Conservation (phyloP, 2,888 invertebrate genomes). For the Epinotia brunnichana region DNA sequence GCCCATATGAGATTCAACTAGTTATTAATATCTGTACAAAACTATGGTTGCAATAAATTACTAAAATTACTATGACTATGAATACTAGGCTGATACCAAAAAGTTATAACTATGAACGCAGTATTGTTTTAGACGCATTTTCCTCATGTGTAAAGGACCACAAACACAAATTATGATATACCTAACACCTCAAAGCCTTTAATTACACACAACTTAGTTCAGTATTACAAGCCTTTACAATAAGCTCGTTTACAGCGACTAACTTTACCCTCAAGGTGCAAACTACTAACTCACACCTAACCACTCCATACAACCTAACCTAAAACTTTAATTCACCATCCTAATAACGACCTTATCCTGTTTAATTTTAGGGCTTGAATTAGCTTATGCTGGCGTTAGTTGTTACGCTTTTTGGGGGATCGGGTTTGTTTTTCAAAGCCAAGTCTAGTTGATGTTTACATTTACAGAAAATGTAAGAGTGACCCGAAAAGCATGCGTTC, state of each 20-base stretch:
- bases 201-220: neutral
- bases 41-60: too few relatives aligned
- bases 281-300: conserved; percentile 37
- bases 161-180: neutral
- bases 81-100: too few relatives aligned
- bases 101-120: too few relatives aligned
- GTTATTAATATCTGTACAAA: too few relatives aligned
- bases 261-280: conserved; percentile 33
- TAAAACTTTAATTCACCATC: neutral
- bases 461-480: conserved; percentile 28
- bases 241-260: conserved; percentile 14
- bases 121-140: too few relatives aligned
- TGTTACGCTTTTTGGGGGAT: neutral
- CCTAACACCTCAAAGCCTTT: neutral
- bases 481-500: conserved; percentile 19
- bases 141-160: too few relatives aligned
- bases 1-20: too few relatives aligned
- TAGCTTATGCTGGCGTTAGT: neutral
- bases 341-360: neutral
- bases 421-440: conserved; percentile 25
- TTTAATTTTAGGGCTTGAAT: neutral
- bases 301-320: neutral
- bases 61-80: too few relatives aligned
- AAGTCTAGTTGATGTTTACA: conserved; percentile 33
- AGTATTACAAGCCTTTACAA: conserved; percentile 13